Percentiles rank a stretch among this genome's conserved stretches.
Evolutionary conservation across 2,797 vertebrate genomes (phyloP).

Genomic region (Argyrosomus regius): DNA sequence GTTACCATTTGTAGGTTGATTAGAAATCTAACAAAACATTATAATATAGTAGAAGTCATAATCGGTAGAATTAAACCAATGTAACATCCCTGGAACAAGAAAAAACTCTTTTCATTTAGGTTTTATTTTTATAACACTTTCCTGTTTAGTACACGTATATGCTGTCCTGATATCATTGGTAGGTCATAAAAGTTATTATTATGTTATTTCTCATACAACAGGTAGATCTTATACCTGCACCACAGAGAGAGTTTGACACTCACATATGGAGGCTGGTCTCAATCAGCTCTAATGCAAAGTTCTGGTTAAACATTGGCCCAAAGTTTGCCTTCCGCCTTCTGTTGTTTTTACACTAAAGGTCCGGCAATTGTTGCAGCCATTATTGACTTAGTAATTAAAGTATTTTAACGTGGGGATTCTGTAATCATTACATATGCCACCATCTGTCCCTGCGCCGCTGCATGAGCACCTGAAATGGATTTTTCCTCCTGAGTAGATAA

Average conservation of each 20-base stretch:
- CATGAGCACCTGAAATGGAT: slow-evolving; percentile 84
- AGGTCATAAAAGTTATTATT: background rate
- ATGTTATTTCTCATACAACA: background rate
- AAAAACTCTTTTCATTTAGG: background rate
- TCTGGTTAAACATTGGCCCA: slow-evolving; percentile 99
- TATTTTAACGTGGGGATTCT: slow-evolving; percentile 99
- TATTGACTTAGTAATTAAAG: slow-evolving; percentile 99
- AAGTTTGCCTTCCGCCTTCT: slow-evolving; percentile 97
- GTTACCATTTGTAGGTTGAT: background rate
- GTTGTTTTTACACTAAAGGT: slow-evolving; percentile 98
- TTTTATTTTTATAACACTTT: background rate
- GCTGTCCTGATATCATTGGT: background rate
- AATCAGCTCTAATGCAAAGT: slow-evolving; percentile 90
- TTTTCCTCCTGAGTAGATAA: slow-evolving; percentile 84
- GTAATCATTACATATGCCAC: slow-evolving; percentile 97
- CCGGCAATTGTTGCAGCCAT: slow-evolving; percentile 92
- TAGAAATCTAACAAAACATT: background rate
- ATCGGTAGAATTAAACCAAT: background rate
- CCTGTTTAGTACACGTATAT: background rate
- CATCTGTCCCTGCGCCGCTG: slow-evolving; percentile 92
- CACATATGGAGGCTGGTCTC: slow-evolving; percentile 76
- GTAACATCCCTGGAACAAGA: background rate
- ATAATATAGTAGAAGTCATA: background rate
- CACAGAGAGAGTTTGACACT: background rate
- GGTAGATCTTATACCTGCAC: background rate